Percentiles rank a stretch among this genome's conserved stretches.
Conservation (phyloP, 2,888 invertebrate species). For the Hydriomena furcata region DNA sequence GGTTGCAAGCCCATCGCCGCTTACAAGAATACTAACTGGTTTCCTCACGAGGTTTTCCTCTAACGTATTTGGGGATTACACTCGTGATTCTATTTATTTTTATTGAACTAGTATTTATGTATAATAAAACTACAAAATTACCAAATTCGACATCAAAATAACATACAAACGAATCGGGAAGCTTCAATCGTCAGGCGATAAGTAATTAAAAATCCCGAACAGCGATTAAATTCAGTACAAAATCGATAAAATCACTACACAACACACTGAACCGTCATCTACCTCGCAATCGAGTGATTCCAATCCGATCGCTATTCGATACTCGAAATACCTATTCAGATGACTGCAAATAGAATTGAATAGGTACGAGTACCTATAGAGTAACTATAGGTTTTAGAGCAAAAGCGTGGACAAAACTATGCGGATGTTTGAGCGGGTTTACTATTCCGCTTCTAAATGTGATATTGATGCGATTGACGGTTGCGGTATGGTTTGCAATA, state of each 20-base stretch:
- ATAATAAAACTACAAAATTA: too few relatives aligned
- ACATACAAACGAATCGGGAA: too few relatives aligned
- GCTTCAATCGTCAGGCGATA: too few relatives aligned
- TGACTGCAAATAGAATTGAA: conserved; percentile 8
- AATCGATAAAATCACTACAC: conserved; percentile 8
- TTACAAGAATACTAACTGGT: too few relatives aligned
- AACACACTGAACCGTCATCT: not conserved
- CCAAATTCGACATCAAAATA: too few relatives aligned
- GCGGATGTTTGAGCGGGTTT: not conserved
- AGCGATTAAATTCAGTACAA: not conserved
- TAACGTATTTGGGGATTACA: too few relatives aligned
- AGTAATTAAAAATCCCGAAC: not conserved
- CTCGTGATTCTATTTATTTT: too few relatives aligned
- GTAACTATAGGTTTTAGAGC: conserved; percentile 5
- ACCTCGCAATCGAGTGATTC: conserved; percentile 16
- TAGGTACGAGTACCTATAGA: too few relatives aligned
- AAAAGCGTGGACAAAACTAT: not conserved
- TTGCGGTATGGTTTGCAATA: conserved; percentile 1
- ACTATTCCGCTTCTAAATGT: conserved; percentile 1
- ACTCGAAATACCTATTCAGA: conserved; percentile 12
- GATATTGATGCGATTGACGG: not conserved
- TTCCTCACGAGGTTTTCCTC: too few relatives aligned
- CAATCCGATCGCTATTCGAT: conserved; percentile 17
- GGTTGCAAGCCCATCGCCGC: too few relatives aligned
- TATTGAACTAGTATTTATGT: too few relatives aligned